phyloP scores from a whole-genome alignment of 2,113 vertebrate genomes.

The Acrocephalus kingi region DNA sequence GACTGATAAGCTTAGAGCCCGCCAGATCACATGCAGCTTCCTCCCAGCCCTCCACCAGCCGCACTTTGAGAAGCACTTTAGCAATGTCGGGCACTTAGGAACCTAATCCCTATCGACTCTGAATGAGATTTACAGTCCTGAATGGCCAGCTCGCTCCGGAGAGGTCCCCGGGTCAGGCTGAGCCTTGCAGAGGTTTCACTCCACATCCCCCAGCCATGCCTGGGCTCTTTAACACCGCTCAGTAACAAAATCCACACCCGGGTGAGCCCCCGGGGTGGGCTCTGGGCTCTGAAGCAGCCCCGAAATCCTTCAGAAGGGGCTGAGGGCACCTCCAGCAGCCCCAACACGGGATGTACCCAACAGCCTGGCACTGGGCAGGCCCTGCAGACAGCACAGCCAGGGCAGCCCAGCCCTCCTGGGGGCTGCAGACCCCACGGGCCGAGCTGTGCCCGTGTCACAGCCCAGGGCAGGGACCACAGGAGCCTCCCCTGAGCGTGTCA shows the following conservation, averaged over 20 bases:
- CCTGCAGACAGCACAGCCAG: neutral
- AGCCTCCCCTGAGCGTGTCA: neutral
- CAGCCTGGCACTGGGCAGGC: neutral
- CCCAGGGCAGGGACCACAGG: accelerated
- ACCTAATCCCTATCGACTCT: constrained; percentile 26
- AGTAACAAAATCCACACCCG: neutral
- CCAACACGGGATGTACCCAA: accelerated
- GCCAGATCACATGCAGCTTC: neutral
- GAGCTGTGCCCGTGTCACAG: accelerated
- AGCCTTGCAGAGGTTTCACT: neutral
- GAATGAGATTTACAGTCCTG: constrained; percentile 19
- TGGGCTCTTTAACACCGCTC: neutral
- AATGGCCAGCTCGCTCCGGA: neutral
- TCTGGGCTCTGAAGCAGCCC: neutral
- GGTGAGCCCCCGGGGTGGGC: accelerated
- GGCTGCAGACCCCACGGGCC: neutral
- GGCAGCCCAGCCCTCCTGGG: neutral
- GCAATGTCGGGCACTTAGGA: constrained; percentile 5
- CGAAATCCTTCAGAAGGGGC: neutral
- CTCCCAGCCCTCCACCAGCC: neutral
- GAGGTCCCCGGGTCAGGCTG: neutral
- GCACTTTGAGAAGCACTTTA: constrained; percentile 14
- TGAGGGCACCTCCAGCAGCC: neutral
- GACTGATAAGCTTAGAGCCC: constrained; percentile 26
- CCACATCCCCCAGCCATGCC: accelerated